Conservation (phyloP, 2,797 vertebrate genomes). For the Acanthurus tractus region DNA sequence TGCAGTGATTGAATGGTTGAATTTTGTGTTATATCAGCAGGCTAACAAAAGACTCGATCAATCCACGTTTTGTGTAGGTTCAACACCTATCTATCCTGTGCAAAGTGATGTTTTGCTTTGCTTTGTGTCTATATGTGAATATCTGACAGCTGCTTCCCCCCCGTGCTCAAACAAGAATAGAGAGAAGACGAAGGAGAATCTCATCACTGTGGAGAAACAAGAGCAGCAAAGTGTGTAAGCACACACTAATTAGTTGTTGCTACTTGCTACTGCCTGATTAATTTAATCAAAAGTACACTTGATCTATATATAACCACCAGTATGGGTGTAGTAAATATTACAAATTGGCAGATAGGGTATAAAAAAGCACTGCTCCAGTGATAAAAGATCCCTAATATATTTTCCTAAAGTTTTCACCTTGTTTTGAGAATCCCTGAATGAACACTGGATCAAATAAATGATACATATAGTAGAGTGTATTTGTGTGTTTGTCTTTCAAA, state of each 20-base stretch:
- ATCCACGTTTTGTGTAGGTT: constrained; percentile 40
- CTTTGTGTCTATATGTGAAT: constrained; percentile 28
- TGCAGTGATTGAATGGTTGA: constrained; percentile 16
- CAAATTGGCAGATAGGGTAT: constrained; percentile 10
- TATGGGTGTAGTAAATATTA: constrained; percentile 28
- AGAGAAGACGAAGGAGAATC: constrained; percentile 41
- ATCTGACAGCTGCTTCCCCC: constrained; percentile 28
- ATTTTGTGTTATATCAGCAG: constrained; percentile 41
- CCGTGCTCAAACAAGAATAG: constrained; percentile 21
- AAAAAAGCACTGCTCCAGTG: constrained; percentile 12
- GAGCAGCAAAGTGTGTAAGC: constrained; percentile 60
- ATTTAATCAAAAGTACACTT: constrained; percentile 70
- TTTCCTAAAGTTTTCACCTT: not conserved
- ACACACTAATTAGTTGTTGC: constrained; percentile 68
- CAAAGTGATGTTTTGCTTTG: constrained; percentile 33
- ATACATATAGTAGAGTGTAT: constrained; percentile 1
- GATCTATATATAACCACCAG: constrained; percentile 40
- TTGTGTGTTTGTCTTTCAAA: not conserved
- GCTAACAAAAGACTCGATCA: constrained; percentile 54
- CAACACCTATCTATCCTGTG: constrained; percentile 16
- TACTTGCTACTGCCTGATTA: constrained; percentile 70
- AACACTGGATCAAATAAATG: not conserved
- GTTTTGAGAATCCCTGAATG: not conserved
- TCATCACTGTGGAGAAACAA: constrained; percentile 54
- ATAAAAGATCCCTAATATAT: not conserved